Evolutionary conservation across 53 echinoderm and acorn worm genomes (phyloP), one percentile per base, ranked within the genome.

Genomic region (Echinometra lucunter): DNA sequence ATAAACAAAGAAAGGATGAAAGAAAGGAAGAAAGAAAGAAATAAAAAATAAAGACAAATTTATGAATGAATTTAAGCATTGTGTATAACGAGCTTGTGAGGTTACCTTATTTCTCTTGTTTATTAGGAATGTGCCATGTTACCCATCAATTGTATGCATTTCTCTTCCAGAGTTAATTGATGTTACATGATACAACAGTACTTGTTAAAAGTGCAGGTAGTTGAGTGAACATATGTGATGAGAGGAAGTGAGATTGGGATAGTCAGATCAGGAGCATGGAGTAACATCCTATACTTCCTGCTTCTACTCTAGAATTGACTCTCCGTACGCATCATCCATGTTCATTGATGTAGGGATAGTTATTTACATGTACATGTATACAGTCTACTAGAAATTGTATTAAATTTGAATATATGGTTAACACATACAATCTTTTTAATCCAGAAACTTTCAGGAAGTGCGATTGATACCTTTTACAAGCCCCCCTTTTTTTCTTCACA

Each of bases 201-300:
- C 38, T 90, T 60, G 66, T 90, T 90, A 30, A 90, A 60, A 37
- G 40, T 58, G 38, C 66, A 60, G 66, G 90, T 58, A 90, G 37
- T 58, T 4, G 4, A 60, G 37, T n/a, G 27, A 40, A 30, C 57
- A 47, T n/a, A n/a, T 53, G 32, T 35, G 18, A 30, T 85, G 16
- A 67, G 27, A 88, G 55, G 72, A 72, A 66, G 70, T 53, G 44
- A 88, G 55, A 44, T 89, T 23, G 38, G 66, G 49, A 23, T 88
- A 88, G 88, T 72, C 95, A 88, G 53, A 89, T 88, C 95, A 88
- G 94, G 38, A 94, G 94, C 87, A 88, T 87, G 45, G 4, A 94
- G 88, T 88, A 58, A 88, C 88, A 63, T 94, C 87, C 94, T 88
- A 42, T 42, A 44, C 47, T 91, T 91, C 91, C 91, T 91, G 91